Base-by-base conservation (phyloP, 2,888 invertebrate species). In the Enoplolaimus lenunculus region DNA sequence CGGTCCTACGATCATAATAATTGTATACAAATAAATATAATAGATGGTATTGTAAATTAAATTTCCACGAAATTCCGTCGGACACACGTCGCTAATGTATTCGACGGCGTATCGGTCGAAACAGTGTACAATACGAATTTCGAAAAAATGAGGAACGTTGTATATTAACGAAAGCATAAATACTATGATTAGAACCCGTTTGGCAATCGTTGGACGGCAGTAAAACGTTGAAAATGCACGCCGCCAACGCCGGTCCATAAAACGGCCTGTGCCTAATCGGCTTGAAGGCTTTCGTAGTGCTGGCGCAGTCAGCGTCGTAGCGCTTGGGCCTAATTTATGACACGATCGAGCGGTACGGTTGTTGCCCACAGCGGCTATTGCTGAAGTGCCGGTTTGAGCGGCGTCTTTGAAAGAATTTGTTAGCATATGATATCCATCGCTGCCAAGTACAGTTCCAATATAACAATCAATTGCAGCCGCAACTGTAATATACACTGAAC, bases 401-500 rank as follows among this genome's bases (percentile, higher is more conserved):
- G n/a, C n/a, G n/a, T n/a, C n/a, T n/a, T n/a, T n/a, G n/a, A n/a
- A n/a, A n/a, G n/a, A n/a, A n/a, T n/a, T n/a, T n/a, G n/a, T n/a
- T n/a, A n/a, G n/a, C n/a, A n/a, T n/a, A n/a, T n/a, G n/a, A n/a
- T n/a, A n/a, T n/a, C n/a, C n/a, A n/a, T n/a, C n/a, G n/a, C n/a
- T n/a, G n/a, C n/a, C n/a, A n/a, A n/a, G n/a, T n/a, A n/a, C n/a
- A 62, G 78, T 77, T 73, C 75, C 75, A n/a, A 75, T 76, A 73
- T 79, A 79, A 71, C 79, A 79, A 72, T 79, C 79, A 30, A 76
- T 71, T 30, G 76, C 78, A 26, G 78, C 79, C 34, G 77, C 76
- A 28, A 79, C 73, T n/a, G 79, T 79, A 70, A 78, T 79, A 68
- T 79, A 79, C 2, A 79, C 79, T 1, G 78, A 77, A 69, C 78